Conservation (phyloP, 2,113 vertebrate species). For the Petroica traversi region DNA sequence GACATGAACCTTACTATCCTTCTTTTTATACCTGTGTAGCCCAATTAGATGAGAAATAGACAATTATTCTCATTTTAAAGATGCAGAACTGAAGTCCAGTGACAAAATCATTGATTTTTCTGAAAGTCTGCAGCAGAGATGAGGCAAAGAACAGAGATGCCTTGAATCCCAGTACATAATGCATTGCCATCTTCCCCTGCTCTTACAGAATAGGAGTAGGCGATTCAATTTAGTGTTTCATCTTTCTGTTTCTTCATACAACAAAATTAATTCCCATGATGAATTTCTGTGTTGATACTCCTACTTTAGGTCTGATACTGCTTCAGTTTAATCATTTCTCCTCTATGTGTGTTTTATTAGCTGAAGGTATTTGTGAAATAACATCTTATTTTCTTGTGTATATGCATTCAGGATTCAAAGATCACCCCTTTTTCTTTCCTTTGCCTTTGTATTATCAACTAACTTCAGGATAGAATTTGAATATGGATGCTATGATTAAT, state of each 20-base stretch:
- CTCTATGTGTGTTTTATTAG: not conserved
- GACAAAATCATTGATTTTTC: not conserved
- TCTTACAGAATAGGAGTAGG: not conserved
- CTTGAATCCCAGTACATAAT: not conserved
- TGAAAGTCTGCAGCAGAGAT: not conserved
- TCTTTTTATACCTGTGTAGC: not conserved
- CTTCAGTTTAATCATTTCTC: not conserved
- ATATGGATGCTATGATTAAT: not conserved
- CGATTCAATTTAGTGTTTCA: not conserved
- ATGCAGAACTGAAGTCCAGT: not conserved
- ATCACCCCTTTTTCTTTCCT: not conserved
- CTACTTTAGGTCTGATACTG: not conserved
- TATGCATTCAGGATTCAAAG: not conserved
- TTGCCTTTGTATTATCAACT: not conserved
- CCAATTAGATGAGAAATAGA: not conserved
- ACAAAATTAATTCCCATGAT: conserved; percentile 9
- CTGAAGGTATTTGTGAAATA: not conserved
- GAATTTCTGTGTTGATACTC: conserved; percentile 4
- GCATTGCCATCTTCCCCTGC: not conserved
- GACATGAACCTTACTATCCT: not conserved
- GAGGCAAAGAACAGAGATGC: not conserved
- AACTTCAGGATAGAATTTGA: not conserved
- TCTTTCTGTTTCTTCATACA: not conserved
- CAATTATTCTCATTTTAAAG: not conserved
- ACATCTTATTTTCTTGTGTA: not conserved